Evolutionary conservation across 2,113 vertebrate genomes (phyloP).

Genomic region (Oenanthe oenanthe): DNA sequence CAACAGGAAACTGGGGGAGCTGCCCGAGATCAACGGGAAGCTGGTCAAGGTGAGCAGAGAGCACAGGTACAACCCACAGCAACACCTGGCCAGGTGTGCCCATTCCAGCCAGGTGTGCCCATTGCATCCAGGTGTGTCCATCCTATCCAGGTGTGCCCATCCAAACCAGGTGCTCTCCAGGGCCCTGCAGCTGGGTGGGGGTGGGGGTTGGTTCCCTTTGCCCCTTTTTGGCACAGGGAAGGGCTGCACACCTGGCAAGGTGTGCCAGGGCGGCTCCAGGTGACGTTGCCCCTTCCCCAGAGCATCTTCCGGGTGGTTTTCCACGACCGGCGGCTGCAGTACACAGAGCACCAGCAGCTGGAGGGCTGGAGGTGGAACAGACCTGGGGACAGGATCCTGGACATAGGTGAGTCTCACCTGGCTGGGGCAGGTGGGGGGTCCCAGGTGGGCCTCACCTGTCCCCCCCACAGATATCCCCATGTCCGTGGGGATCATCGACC

Average conservation of each 20-base stretch:
- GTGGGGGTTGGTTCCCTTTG: too few relatives aligned
- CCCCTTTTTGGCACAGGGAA: too few relatives aligned
- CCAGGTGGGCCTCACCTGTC: neutral
- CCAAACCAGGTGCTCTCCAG: too few relatives aligned
- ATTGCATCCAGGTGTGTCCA: too few relatives aligned
- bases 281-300: slow-evolving; percentile 42
- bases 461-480: slow-evolving; percentile 89
- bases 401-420: slow-evolving; percentile 84
- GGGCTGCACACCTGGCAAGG: neutral
- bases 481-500: slow-evolving; percentile 97
- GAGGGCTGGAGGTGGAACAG: slow-evolving; percentile 98
- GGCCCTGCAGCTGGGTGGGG: too few relatives aligned
- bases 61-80: fast-evolving
- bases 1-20: slow-evolving; percentile 95
- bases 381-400: slow-evolving; percentile 94
- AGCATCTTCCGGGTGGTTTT: slow-evolving; percentile 98
- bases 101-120: too few relatives aligned
- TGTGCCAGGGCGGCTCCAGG: neutral
- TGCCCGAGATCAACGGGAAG: slow-evolving; percentile 94
- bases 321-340: slow-evolving; percentile 93
- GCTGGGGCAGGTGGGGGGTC: neutral
- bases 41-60: slow-evolving; percentile 89
- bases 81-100: neutral
- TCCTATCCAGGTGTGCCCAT: neutral
- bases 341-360: slow-evolving; percentile 97